Conservation (phyloP, 1,140 invertebrate genomes). For the Camponotus vicinus region DNA sequence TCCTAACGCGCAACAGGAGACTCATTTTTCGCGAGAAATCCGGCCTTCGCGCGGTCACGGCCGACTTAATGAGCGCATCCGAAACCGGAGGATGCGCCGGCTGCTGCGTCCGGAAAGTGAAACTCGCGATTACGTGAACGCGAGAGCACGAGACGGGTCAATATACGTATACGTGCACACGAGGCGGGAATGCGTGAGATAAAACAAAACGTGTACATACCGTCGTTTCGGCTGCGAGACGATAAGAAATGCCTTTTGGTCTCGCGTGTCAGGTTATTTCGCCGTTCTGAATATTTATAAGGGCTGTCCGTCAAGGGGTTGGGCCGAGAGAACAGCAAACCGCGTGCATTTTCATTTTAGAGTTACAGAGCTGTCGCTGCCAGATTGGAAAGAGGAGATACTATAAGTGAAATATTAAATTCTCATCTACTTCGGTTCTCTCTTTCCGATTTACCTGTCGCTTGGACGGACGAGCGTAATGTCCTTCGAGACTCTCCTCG, state of each 20-base stretch:
- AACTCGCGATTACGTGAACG: constrained; percentile 27
- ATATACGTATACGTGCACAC: background rate
- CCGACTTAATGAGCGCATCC: constrained; percentile 36
- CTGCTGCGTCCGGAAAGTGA: constrained; percentile 33
- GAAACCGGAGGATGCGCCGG: background rate
- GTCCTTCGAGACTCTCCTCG: constrained; percentile 26
- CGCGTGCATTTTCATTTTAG: constrained; percentile 83
- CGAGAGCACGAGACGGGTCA: constrained; percentile 7
- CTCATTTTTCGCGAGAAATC: constrained; percentile 48
- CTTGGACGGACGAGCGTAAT: constrained; percentile 41
- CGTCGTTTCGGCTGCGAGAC: constrained; percentile 66
- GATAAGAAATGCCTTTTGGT: constrained; percentile 84
- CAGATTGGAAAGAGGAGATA: constrained; percentile 83
- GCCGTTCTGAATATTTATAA: constrained; percentile 85
- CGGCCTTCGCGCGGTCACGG: constrained; percentile 42
- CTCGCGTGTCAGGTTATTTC: constrained; percentile 84
- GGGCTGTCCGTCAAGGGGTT: constrained; percentile 80
- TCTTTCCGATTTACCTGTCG: constrained; percentile 66
- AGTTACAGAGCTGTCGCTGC: constrained; percentile 81
- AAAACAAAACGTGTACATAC: constrained; percentile 33
- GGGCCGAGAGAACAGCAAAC: constrained; percentile 1
- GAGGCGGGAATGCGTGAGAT: constrained; percentile 48
- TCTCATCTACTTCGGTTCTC: constrained; percentile 67
- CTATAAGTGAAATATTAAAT: constrained; percentile 84
- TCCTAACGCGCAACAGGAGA: constrained; percentile 58